Evolutionary conservation across 2,113 vertebrate species (phyloP).

Genomic region (Talpa occidentalis): DNA sequence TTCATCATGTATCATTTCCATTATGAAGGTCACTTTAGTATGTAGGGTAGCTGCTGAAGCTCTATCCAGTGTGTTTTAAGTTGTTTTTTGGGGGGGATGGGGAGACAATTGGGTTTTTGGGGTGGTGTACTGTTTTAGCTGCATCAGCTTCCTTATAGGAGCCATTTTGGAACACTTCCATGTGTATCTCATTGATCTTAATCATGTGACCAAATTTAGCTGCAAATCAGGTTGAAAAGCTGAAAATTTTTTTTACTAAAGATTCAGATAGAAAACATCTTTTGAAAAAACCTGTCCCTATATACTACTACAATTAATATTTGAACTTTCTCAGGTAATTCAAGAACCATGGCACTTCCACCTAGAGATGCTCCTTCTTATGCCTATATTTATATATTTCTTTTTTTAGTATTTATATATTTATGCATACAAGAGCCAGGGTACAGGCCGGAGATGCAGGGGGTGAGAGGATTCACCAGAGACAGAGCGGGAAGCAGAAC

Average conservation of each 20-base stretch:
- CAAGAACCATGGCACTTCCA: not conserved
- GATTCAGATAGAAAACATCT: not conserved
- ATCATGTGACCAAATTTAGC: not conserved
- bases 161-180: not conserved
- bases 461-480: too few relatives aligned
- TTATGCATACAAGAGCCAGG: too few relatives aligned
- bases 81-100: not conserved
- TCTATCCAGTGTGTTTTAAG: not conserved
- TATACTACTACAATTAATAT: not conserved
- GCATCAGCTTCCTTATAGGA: not conserved
- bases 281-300: conserved; percentile 8
- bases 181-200: not conserved
- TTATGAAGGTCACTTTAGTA: not conserved
- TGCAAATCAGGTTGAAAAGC: conserved; percentile 18
- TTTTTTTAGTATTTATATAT: too few relatives aligned
- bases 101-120: not conserved
- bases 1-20: not conserved
- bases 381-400: too few relatives aligned
- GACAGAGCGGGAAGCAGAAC: too few relatives aligned
- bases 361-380: not conserved
- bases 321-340: not conserved
- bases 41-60: not conserved
- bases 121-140: not conserved
- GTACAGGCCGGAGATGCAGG: too few relatives aligned
- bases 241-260: conserved; percentile 10